Base-by-base conservation (phyloP, 2,113 vertebrate genomes). In the Promerops cafer region DNA sequence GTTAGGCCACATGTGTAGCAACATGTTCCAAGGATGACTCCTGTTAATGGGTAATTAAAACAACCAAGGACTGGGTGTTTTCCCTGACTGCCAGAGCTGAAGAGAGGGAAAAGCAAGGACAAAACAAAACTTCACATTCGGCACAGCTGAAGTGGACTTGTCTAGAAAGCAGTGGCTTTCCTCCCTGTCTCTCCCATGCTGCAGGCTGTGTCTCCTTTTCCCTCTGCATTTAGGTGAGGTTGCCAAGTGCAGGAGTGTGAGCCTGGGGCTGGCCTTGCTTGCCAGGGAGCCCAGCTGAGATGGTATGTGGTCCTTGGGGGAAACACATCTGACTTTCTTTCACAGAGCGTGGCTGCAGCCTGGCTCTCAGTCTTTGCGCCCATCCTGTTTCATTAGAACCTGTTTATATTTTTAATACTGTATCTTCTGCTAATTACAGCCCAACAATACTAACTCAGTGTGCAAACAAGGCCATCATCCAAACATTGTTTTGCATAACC, bases 401-500 rank as follows among this genome's bases (percentile, higher is more conserved):
- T 87, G 52, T 75, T 90, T 92, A 33, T 70, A 35, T 53, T 78
- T 95, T 92, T 64, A 71, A 69, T 68, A 37, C 65, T 80, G 4
- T 92, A 39, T 87, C 88, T 92, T 64, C 72, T 83, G 72, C 85
- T 95, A 90, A 96, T 84, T 89, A 82, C 83, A 82, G 65, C 71
- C 56, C 83, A 74, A 65, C 83, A 90, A 78, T 70, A 52, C 93
- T 71, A 81, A 90, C 69, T 56, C 52, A 75, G 64, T 93, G 69
- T 94, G 77, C 76, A 95, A 93, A 93, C 83, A 82, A 74, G 76
- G 80, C 88, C 79, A 53, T 87, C 79, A 92, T 94, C 94, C 85
- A 95, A 82, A 64, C 81, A 92, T 87, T 96, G 88, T 96, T 97
- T 95, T 93, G 49, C 77, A 64, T 72, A 96, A 96, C 76, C 53